Conservation (phyloP, 2,888 invertebrate species). For the Lamellibrachia columna region DNA sequence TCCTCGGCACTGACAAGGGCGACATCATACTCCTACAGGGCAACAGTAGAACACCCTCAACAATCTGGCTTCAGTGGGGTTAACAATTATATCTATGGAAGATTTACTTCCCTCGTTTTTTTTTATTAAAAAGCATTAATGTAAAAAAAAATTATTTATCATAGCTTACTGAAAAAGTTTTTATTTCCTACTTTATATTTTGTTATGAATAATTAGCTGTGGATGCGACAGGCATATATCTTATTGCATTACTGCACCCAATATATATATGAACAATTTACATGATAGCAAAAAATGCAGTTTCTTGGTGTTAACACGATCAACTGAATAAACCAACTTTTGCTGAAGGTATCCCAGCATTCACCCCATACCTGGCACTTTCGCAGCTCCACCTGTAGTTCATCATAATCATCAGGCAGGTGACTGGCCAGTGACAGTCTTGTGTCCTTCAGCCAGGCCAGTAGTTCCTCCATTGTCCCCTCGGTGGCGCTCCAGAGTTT, state of each 20-base stretch:
- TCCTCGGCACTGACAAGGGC: conserved; percentile 52
- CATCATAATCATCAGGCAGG: conserved; percentile 56
- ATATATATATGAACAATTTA: no score
- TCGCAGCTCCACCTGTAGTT: conserved; percentile 54
- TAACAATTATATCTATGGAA: neutral
- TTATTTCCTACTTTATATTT: neutral
- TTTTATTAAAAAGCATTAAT: neutral
- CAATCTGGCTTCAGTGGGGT: neutral
- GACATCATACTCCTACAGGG: conserved; percentile 53
- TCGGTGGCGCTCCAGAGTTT: conserved; percentile 58
- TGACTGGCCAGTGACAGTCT: conserved; percentile 46
- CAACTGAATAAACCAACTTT: neutral
- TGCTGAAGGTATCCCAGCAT: neutral
- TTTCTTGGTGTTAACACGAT: neutral
- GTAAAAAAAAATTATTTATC: neutral
- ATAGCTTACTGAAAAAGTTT: no score
- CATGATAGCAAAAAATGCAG: no score
- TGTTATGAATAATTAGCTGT: no score
- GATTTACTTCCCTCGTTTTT: neutral
- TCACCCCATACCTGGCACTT: conserved; percentile 51
- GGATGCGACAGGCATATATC: neutral
- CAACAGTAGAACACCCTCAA: neutral
- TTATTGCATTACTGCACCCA: neutral
- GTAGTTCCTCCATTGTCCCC: conserved; percentile 57
- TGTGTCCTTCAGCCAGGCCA: conserved; percentile 58